Evolutionary conservation across 64 coral and sea anemone species (phyloP), one percentile per base, ranked within the genome.

Genomic region (Montipora efflorescens): DNA sequence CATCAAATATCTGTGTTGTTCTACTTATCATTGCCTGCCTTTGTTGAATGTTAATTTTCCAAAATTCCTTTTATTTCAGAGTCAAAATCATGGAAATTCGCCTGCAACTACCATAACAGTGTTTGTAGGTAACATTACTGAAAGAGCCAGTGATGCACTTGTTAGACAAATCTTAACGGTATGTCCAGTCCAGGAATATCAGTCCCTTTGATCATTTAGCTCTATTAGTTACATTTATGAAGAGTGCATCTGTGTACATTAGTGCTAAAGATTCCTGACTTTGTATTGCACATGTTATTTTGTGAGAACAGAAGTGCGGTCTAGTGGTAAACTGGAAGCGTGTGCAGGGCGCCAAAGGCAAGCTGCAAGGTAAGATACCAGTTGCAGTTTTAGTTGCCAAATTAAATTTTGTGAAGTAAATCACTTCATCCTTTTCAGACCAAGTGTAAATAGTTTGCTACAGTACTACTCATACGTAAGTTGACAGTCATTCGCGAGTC

Each of bases 111-210:
- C 98, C 78, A 96, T 90, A 43, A 99, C 98, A 73, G 98, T 99
- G 82, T 99, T 99, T 96, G 98, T 99, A 94, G 98, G 98, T 91
- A 99, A 99, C 86, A 99, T 99, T 81, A 99, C 98, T 94, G 98
- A 99, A 59, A 84, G 92, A 72, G 98, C 98, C 50, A 94, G 92
- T 67, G 98, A 99, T 91, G 93, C 98, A 78, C 95, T 99, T 90
- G 90, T 99, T 78, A 99, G 98, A 81, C 98, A 99, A 74, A 96
- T 99, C 5, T 83, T 99, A 74, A 99, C 96, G 98, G 98, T 99
- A 93, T 69, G 97, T 94, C 74, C 1, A 50, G 97, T 94, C 74
- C 1, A 50, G 45, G 36, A 15, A 14, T 0, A 47, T 0, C 12
- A 8, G n/a, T 70, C 9, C 68, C 72, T 84, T 22, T 74, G 8